Percentiles rank a stretch among this genome's conserved stretches.
Conservation (phyloP, 2,888 invertebrate genomes). For the Sinopyrophorus schimmeli region DNA sequence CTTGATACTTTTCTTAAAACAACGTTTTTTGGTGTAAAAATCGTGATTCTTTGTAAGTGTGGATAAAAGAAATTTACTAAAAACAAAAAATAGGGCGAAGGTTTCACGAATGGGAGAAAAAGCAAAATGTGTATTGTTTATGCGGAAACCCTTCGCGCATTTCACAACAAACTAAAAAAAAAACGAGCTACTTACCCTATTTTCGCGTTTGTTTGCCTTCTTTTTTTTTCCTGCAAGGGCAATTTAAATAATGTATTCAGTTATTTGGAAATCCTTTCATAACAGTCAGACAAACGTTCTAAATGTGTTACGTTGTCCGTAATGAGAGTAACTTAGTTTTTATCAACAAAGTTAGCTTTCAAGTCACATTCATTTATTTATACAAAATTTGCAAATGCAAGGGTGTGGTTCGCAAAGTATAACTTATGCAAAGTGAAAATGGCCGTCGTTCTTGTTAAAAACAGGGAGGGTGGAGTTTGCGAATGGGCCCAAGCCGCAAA, state of each 20-base stretch:
- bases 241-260: constrained; percentile 15
- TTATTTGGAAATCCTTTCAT: constrained; percentile 11
- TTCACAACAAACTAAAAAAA: background rate
- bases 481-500: constrained; percentile 54
- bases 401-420: constrained; percentile 52
- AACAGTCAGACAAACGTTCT: constrained; percentile 20
- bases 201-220: too few relatives aligned
- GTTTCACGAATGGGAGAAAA: too few relatives aligned
- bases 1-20: too few relatives aligned
- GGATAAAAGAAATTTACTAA: too few relatives aligned
- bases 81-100: too few relatives aligned
- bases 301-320: constrained; percentile 27
- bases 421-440: constrained; percentile 55
- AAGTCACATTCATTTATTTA: constrained; percentile 36
- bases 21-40: too few relatives aligned
- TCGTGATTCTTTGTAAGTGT: too few relatives aligned
- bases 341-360: constrained; percentile 36
- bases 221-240: too few relatives aligned
- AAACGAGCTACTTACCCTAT: constrained; percentile 1
- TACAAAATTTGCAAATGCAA: constrained; percentile 38
- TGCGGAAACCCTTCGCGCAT: too few relatives aligned
- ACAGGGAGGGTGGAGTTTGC: constrained; percentile 55
- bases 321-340: constrained; percentile 34
- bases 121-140: too few relatives aligned
- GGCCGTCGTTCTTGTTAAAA: constrained; percentile 53